Percentiles rank a stretch among this genome's conserved stretches.
Evolutionary conservation across 2,888 invertebrate genomes (phyloP).

Genomic region (Archaeoteleia sp.): DNA sequence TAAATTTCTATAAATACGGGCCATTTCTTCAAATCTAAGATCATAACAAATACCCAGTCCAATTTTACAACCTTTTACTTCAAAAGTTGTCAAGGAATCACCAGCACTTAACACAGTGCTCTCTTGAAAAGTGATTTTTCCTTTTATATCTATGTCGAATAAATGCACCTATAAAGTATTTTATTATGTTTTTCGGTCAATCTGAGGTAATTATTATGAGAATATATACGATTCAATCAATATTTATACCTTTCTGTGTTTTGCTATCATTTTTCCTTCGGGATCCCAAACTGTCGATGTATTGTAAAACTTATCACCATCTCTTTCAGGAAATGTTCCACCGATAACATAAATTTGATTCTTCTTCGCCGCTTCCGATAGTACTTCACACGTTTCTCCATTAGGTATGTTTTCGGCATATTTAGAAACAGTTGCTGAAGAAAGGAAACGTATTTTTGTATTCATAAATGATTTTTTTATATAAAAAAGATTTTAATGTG

Average conservation of each 20-base stretch:
- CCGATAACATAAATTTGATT: constrained; percentile 88
- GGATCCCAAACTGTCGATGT: constrained; percentile 92
- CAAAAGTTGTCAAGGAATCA: constrained; percentile 83
- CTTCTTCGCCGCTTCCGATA: constrained; percentile 86
- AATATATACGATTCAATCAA: constrained; percentile 3
- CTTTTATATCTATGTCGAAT: constrained; percentile 96
- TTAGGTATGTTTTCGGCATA: constrained; percentile 90
- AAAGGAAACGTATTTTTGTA: no score
- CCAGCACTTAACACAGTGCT: constrained; percentile 90
- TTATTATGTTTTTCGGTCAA: not conserved
- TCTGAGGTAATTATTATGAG: no score
- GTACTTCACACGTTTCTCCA: constrained; percentile 83
- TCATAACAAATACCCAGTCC: constrained; percentile 98
- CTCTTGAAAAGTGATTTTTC: constrained; percentile 93
- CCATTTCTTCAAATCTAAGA: constrained; percentile 92
- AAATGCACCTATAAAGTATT: constrained; percentile 84
- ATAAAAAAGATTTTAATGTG: no score
- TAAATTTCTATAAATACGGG: constrained; percentile 81
- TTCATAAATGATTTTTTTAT: no score
- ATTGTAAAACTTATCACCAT: constrained; percentile 84
- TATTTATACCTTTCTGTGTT: constrained; percentile 85
- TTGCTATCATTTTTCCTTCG: constrained; percentile 85
- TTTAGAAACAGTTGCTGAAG: constrained; percentile 83
- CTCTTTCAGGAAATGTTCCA: constrained; percentile 91
- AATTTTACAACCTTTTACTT: constrained; percentile 83